Evolutionary conservation across 2,888 invertebrate species (phyloP).

Genomic region (Meta bourneti): DNA sequence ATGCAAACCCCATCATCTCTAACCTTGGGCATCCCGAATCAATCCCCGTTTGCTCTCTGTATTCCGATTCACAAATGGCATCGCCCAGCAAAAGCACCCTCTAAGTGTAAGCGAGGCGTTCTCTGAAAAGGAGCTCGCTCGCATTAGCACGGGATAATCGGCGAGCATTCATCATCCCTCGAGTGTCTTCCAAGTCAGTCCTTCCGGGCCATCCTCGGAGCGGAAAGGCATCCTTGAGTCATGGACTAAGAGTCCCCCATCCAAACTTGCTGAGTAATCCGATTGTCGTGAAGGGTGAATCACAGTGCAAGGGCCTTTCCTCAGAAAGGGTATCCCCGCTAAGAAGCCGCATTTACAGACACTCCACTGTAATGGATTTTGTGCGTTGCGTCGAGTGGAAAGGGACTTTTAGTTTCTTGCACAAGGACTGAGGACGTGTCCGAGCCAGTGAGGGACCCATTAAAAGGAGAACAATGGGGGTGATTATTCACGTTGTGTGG

Average conservation of each 20-base stretch:
- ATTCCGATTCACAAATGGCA: too few relatives aligned
- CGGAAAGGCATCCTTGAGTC: constrained; percentile 70
- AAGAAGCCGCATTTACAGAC: constrained; percentile 55
- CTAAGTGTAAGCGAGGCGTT: constrained; percentile 13
- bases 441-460: constrained; percentile 12
- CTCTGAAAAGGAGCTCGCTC: constrained; percentile 36
- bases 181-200: constrained; percentile 74
- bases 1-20: neutral
- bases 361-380: constrained; percentile 54
- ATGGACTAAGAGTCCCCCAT: constrained; percentile 19
- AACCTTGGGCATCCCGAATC: neutral
- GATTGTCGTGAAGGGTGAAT: constrained; percentile 61
- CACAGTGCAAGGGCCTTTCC: constrained; percentile 69
- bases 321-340: constrained; percentile 40
- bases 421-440: constrained; percentile 38
- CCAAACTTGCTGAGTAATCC: constrained; percentile 70
- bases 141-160: constrained; percentile 52
- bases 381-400: constrained; percentile 33
- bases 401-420: constrained; percentile 16
- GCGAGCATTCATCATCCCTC: constrained; percentile 54
- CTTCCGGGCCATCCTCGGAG: constrained; percentile 44
- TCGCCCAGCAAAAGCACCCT: too few relatives aligned
- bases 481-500: constrained; percentile 28
- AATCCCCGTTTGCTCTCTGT: neutral
- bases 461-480: constrained; percentile 6